Evolutionary conservation across 2,113 vertebrate species (phyloP).

Genomic region (Hippopotamus amphibius): DNA sequence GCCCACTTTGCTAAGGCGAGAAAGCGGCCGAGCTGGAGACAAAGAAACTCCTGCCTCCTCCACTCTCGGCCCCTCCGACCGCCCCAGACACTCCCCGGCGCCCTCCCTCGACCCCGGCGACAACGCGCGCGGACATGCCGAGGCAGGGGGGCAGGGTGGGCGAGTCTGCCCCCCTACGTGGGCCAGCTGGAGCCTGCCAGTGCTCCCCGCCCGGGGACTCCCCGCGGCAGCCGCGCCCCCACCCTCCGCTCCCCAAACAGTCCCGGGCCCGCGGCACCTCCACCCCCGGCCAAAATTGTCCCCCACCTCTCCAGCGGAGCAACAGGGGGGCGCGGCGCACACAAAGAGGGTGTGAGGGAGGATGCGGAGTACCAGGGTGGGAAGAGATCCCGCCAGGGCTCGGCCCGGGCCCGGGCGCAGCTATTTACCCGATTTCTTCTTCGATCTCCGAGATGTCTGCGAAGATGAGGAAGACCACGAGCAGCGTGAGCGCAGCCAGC

Average conservation of each 20-base stretch:
- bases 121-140: neutral
- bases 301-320: neutral
- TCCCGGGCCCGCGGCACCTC: conserved; percentile 7
- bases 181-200: neutral
- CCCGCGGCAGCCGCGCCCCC: conserved; percentile 23
- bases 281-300: neutral
- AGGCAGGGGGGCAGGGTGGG: neutral
- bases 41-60: conserved; percentile 88
- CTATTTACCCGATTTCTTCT: conserved; percentile 92
- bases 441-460: conserved; percentile 95
- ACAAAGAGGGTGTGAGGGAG: conserved; percentile 69
- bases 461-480: conserved; percentile 92
- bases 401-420: neutral
- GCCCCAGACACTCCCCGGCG: conserved; percentile 78
- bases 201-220: neutral
- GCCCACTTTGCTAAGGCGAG: conserved; percentile 83
- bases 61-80: conserved; percentile 67
- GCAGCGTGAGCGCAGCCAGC: conserved; percentile 91
- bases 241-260: neutral
- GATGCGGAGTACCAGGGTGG: neutral
- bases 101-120: conserved; percentile 66
- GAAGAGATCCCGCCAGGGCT: conserved; percentile 33
- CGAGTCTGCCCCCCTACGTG: neutral
- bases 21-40: conserved; percentile 83
- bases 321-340: conserved; percentile 62